These are phyloP conservation scores for Anastrepha ludens DNA, from an alignment of 1,140 invertebrate species.

Conservation along the genomic window DNA sequence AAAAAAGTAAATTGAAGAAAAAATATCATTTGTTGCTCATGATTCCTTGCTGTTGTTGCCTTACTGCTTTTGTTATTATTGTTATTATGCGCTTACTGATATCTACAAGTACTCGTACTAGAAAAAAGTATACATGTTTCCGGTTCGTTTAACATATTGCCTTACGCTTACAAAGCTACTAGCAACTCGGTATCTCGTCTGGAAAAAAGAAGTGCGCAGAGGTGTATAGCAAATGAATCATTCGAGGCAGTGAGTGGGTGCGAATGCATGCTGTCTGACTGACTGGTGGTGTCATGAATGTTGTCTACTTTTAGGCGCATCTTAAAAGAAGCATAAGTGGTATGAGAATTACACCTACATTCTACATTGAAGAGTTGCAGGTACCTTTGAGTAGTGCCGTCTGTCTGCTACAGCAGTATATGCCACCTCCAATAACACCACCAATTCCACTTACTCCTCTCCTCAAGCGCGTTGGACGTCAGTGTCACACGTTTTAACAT, in stretches of 20 bases:
- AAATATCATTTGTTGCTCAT: conserved; percentile 33
- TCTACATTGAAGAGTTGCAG: neutral
- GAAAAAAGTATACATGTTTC: conserved; percentile 45
- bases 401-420: conserved; percentile 7
- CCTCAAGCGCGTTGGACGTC: neutral
- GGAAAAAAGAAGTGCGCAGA: neutral
- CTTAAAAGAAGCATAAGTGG: conserved; percentile 10
- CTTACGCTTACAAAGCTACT: neutral
- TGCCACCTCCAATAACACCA: conserved; percentile 18
- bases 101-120: neutral
- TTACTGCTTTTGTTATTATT: neutral
- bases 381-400: conserved; percentile 24
- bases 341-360: neutral
- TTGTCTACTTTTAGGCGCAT: conserved; percentile 47
- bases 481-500: conserved; percentile 30
- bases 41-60: neutral
- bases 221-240: conserved; percentile 36
- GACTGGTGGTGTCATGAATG: conserved; percentile 47
- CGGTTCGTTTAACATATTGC: conserved; percentile 52
- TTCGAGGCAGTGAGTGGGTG: conserved; percentile 29
- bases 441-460: neutral
- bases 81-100: conserved; percentile 17
- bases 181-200: neutral
- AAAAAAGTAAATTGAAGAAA: neutral
- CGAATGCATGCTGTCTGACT: neutral